Base-by-base conservation (phyloP, 2,113 vertebrate genomes). In the Campylomormyrus tamandua region DNA sequence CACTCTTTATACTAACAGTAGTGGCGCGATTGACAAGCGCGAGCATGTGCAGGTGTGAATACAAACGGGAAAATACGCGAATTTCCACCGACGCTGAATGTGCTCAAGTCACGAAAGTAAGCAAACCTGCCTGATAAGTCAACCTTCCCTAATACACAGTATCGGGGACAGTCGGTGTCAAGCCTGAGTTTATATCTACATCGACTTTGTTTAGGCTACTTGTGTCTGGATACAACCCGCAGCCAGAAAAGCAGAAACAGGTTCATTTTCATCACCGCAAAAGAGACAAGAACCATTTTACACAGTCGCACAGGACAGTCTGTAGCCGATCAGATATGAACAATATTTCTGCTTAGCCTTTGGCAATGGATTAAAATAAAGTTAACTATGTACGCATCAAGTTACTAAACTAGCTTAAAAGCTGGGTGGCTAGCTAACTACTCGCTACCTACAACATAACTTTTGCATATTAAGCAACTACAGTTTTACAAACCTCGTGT, bases 401-500 rank as follows among this genome's bases (percentile, higher is more conserved):
- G 46, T 85, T 48, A 27, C 17, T 49, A n/a, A 85, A 85, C 46
- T 48, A 24, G 83, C 42, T 85, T 13, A 49, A n/a, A 27, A 85
- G 46, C 83, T 42, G 15, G 83, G 31, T 77, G 70, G 70, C 70
- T 77, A 77, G 70, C 70, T 35, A 77, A 77, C 11, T 39, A 39
- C 70, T 77, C 70, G 70, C 70, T 39, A 77, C 31, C 21, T 19
- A 39, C 31, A 39, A 77, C 31, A 35, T 77, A 77, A 24, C 9
- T 39, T 77, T 66, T 66, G 62, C 9, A 66, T 24, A 83, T 42
- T 27, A 85, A 31, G 45, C 42, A 85, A 49, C 46, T 50, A 31
- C 1, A 53, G 31, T 31, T 83, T 83, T 89, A 89, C 88, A 27
- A 83, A 89, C 74, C 88, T 80, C 35, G 49, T 89, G 70, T 35